Percentiles rank a stretch among this genome's conserved stretches.
These are phyloP conservation scores for Antheraea pernyi DNA, from an alignment of 1,140 invertebrate genomes.

Conservation along the genomic window DNA sequence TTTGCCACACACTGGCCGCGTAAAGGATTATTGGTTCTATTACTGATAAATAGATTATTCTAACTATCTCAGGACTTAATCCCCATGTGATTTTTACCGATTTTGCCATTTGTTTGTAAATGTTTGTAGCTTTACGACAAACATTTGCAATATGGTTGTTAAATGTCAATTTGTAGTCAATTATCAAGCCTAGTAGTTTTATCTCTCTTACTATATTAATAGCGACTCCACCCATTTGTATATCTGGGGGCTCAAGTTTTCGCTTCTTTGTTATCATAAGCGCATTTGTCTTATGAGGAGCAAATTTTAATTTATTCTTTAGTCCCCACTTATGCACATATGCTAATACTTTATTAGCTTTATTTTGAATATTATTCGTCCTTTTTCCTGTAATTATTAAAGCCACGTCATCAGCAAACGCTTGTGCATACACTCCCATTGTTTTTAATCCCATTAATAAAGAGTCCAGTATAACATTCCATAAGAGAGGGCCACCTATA, in stretches of 20 bases:
- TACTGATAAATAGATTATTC: constrained; percentile 7
- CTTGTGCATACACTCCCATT: too few relatives aligned
- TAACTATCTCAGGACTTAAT: constrained; percentile 4
- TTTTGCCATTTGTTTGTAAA: not conserved
- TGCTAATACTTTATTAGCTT: too few relatives aligned
- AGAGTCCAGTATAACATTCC: too few relatives aligned
- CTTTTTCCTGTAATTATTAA: too few relatives aligned
- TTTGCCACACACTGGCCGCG: constrained; percentile 9
- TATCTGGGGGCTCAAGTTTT: not conserved
- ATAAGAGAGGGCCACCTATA: too few relatives aligned
- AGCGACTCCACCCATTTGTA: not conserved
- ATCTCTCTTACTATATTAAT: not conserved
- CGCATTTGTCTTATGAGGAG: not conserved
- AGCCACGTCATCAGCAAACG: too few relatives aligned
- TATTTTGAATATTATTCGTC: too few relatives aligned
- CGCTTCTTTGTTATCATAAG: not conserved
- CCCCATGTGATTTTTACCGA: constrained; percentile 3
- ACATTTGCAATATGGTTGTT: not conserved
- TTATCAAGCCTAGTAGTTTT: not conserved
- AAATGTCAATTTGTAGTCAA: not conserved
- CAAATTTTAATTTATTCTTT: too few relatives aligned
- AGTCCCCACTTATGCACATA: too few relatives aligned
- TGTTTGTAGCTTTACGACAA: not conserved
- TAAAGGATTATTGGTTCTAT: constrained; percentile 16
- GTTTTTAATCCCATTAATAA: too few relatives aligned